Evolutionary conservation across 2,888 invertebrate genomes (phyloP).

Genomic region (Zygothrica quintamaculata): DNA sequence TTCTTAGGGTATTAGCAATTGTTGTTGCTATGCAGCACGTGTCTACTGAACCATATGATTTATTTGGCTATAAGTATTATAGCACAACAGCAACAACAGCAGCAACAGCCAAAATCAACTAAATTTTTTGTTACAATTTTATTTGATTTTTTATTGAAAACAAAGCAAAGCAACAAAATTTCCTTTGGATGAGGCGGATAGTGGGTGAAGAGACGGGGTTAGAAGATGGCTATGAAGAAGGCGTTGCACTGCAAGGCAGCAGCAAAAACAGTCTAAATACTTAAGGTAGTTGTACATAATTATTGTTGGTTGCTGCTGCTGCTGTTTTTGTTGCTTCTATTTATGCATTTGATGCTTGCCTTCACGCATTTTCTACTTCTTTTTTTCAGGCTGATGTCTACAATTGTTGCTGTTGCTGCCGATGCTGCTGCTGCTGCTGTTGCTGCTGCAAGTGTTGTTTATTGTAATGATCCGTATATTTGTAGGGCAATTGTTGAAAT

Average conservation of each 20-base stretch:
- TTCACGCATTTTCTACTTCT: background rate
- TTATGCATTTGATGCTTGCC: constrained; percentile 49
- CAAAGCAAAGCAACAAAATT: constrained; percentile 20
- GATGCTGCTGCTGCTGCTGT: no score
- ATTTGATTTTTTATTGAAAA: constrained; percentile 41
- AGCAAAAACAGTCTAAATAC: background rate
- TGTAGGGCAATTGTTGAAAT: no score
- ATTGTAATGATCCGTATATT: constrained; percentile 30
- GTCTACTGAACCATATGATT: constrained; percentile 31
- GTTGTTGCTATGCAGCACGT: constrained; percentile 33
- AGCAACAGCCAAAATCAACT: background rate
- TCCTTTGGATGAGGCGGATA: no score
- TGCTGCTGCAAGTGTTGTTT: constrained; percentile 8
- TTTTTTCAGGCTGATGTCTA: constrained; percentile 15
- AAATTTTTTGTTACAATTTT: no score
- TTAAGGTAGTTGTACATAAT: constrained; percentile 9
- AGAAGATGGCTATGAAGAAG: background rate
- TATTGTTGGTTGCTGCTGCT: constrained; percentile 7
- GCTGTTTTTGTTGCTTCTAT: constrained; percentile 37
- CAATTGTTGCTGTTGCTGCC: constrained; percentile 4
- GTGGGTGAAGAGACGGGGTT: background rate
- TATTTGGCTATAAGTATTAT: constrained; percentile 7
- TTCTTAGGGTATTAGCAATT: background rate
- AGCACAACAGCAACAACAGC: constrained; percentile 8
- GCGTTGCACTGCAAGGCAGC: background rate